Conservation (phyloP, 2,888 invertebrate genomes). For the Acleris emargana region DNA sequence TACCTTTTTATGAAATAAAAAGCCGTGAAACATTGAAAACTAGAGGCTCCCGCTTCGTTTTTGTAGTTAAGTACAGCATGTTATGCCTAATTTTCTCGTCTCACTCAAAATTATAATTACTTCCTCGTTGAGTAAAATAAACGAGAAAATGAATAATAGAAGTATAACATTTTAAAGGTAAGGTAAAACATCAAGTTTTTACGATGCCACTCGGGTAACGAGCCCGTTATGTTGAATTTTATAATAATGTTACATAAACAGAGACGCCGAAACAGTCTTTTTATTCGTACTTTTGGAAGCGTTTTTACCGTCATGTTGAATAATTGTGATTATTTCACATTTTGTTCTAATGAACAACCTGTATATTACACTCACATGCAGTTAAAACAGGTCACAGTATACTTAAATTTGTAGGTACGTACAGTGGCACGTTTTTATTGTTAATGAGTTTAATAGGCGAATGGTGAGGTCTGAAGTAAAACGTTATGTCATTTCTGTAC, state of each 20-base stretch:
- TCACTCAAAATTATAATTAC: slow-evolving; percentile 46
- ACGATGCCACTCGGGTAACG: slow-evolving; percentile 48
- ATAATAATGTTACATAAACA: slow-evolving; percentile 57
- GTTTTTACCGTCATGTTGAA: slow-evolving; percentile 10
- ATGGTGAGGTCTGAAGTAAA: too few relatives aligned
- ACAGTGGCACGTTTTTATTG: too few relatives aligned
- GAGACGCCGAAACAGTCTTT: slow-evolving; percentile 30
- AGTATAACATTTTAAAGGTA: slow-evolving; percentile 40
- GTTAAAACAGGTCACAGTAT: too few relatives aligned
- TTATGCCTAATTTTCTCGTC: slow-evolving; percentile 43
- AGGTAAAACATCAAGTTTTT: slow-evolving; percentile 44
- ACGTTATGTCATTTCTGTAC: too few relatives aligned
- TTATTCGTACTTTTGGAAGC: slow-evolving; percentile 16
- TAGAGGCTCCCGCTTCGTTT: not conserved
- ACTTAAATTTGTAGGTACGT: too few relatives aligned
- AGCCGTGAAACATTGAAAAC: too few relatives aligned
- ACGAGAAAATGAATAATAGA: slow-evolving; percentile 43
- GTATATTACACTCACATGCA: too few relatives aligned
- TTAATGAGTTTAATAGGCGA: too few relatives aligned
- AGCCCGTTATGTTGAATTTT: slow-evolving; percentile 53
- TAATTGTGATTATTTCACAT: too few relatives aligned
- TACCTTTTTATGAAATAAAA: too few relatives aligned
- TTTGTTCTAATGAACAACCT: too few relatives aligned
- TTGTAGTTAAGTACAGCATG: slow-evolving; percentile 35
- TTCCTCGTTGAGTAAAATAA: slow-evolving; percentile 40